phyloP scores from a whole-genome alignment of 2,797 vertebrate genomes.

The Hyperoplus immaculatus region DNA sequence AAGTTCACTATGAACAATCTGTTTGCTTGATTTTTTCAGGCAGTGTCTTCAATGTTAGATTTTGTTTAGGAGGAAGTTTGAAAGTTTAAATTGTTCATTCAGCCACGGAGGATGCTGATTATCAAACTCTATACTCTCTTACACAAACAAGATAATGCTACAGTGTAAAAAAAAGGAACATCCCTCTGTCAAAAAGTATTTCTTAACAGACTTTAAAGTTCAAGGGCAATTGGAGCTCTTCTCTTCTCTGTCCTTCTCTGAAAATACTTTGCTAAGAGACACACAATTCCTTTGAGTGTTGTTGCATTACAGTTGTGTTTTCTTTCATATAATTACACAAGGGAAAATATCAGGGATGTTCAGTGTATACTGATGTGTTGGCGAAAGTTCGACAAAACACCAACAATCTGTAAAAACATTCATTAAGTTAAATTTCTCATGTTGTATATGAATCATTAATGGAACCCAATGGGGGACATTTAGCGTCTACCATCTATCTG shows the following conservation, averaged over 20 bases:
- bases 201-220: neutral
- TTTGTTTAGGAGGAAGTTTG: conserved; percentile 9
- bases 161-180: neutral
- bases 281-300: neutral
- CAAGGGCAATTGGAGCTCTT: neutral
- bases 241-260: too few relatives aligned
- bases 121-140: conserved; percentile 16
- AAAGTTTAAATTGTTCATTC: conserved; percentile 20
- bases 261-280: neutral
- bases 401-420: neutral
- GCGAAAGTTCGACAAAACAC: neutral
- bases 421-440: neutral
- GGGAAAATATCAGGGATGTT: neutral
- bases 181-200: neutral
- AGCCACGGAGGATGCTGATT: conserved; percentile 13
- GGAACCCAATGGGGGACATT: neutral
- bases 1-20: neutral
- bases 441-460: conserved; percentile 17
- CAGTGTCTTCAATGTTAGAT: conserved; percentile 20
- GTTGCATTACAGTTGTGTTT: too few relatives aligned
- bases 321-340: too few relatives aligned
- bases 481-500: conserved; percentile 11
- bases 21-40: conserved; percentile 22
- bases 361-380: neutral
- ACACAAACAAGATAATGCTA: neutral